Conservation (phyloP, 2,113 vertebrate genomes). For the Ammodytes dubius region DNA sequence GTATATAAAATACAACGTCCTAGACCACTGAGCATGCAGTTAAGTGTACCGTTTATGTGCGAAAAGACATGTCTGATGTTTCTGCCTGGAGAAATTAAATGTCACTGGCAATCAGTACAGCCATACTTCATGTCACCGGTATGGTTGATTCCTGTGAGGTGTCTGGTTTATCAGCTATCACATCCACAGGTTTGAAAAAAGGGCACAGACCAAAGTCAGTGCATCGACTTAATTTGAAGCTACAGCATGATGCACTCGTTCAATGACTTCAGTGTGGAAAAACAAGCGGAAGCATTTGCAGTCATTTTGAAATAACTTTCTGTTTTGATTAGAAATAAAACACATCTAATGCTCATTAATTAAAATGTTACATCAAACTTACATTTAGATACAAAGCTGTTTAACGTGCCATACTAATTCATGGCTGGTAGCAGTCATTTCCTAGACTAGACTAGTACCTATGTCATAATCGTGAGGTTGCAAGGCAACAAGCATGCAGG, state of each 20-base stretch:
- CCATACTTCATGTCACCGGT: background rate
- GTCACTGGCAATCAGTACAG: background rate
- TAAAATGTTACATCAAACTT: background rate
- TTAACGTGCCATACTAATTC: background rate
- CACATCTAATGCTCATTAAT: background rate
- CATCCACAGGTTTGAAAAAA: background rate
- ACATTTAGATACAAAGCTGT: background rate
- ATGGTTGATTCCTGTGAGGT: background rate
- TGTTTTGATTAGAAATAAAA: background rate
- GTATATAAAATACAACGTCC: background rate
- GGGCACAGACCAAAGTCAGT: background rate
- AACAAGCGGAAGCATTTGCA: background rate
- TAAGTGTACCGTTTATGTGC: background rate
- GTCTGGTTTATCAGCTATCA: background rate
- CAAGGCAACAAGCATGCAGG: background rate
- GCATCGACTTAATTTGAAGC: background rate
- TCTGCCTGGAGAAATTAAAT: background rate
- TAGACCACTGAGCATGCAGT: background rate
- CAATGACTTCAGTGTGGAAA: background rate
- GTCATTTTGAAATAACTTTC: background rate
- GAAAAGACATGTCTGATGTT: background rate
- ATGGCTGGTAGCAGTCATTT: background rate
- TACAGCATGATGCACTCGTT: background rate
- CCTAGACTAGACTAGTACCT: too few relatives aligned
- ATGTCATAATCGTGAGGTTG: background rate